A percentile compares a stretch with the other conserved stretches of the same genome.
Evolutionary conservation across 2,797 vertebrate genomes (phyloP).

Genomic region (Chrysocyon brachyurus): DNA sequence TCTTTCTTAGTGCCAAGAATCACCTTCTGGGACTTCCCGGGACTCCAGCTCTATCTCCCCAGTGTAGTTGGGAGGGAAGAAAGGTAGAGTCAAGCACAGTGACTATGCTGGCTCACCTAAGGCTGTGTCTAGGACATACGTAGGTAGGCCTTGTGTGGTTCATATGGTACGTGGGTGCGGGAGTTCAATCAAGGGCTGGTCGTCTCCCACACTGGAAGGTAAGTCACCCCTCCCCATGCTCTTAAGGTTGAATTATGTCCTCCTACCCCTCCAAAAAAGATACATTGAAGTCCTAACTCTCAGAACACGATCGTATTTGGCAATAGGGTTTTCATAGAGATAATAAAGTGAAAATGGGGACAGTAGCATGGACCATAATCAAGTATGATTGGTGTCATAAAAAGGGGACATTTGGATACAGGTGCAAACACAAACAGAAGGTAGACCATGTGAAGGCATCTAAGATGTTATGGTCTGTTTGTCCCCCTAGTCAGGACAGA

Average conservation of each 20-base stretch:
- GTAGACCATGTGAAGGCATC: neutral
- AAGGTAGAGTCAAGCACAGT: neutral
- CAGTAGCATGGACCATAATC: neutral
- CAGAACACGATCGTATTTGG: neutral
- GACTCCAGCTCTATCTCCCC: neutral
- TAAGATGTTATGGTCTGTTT: too few relatives aligned
- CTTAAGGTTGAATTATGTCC: neutral
- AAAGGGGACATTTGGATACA: neutral
- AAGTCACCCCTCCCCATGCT: neutral
- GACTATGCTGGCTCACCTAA: rapidly evolving
- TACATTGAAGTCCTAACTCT: neutral
- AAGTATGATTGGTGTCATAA: neutral
- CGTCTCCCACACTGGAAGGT: neutral
- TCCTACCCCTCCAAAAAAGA: neutral
- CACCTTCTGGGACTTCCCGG: neutral
- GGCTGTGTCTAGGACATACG: neutral
- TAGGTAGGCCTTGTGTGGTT: neutral
- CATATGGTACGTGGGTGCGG: rapidly evolving
- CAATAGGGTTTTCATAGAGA: neutral
- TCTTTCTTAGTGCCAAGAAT: neutral
- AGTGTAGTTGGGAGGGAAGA: neutral
- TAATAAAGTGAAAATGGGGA: neutral
- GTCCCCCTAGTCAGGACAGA: neutral
- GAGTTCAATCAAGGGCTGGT: neutral
- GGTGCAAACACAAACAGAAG: neutral